Evolutionary conservation across 2,888 invertebrate species (phyloP), one percentile per base, ranked within the genome.

Genomic region (Erpobdella octoculata): DNA sequence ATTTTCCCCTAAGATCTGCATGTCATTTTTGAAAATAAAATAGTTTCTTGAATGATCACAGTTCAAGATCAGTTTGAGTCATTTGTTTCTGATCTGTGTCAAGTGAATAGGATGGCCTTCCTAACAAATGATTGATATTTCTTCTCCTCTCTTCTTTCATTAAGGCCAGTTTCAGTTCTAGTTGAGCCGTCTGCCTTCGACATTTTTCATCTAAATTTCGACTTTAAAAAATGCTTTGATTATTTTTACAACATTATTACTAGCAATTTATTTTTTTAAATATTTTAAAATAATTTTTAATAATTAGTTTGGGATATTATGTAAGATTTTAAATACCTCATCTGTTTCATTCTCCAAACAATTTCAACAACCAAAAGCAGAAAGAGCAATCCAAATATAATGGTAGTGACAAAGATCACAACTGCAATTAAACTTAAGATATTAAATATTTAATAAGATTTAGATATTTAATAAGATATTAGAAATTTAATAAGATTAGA

Each of bases 291-390:
- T 18, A 41, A 41, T 41, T n/a, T n/a, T n/a, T n/a, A n/a, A n/a
- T n/a, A n/a, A n/a, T n/a, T n/a, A n/a, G n/a, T n/a, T n/a, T n/a
- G n/a, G n/a, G n/a, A n/a, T n/a, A n/a, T 41, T n/a, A 41, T 15
- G 12, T 15, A 41, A 12, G 18, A 8, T 62, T 12, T 21, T 8
- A 58, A 18, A 1, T n/a, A 69, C 69, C 69, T 69, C 69, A 69
- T 69, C n/a, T 69, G 69, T 36, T 69, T 69, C 69, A 69, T 69
- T 25, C 69, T 69, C 69, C 69, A 69, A 4, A 58, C 58, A 5
- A 53, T 69, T 28, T 69, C 69, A 21, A 69, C 48, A 12, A 53
- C 48, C 31, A 69, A 36, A 18, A 69, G 53, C 35, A 69, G 58
- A 33, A 69, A 69, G 35, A 69, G 69, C 46, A 69, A 25, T n/a